Evolutionary conservation across 2,888 invertebrate genomes (phyloP).

Genomic region (Drepanosiphum platanoidis): DNA sequence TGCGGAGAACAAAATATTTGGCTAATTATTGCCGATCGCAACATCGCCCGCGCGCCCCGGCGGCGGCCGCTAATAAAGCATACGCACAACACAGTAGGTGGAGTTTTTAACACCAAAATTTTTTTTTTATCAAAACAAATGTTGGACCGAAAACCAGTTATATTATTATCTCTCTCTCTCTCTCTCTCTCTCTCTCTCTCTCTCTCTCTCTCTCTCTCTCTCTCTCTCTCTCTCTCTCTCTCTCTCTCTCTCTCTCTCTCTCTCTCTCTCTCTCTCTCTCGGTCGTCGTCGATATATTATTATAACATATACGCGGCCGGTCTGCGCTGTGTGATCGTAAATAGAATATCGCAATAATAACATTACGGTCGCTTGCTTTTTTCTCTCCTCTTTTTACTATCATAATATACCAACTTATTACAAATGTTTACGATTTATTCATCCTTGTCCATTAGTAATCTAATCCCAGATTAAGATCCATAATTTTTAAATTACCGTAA

Average conservation of each 20-base stretch:
- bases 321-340: constrained; percentile 9
- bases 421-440: constrained; percentile 52
- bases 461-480: constrained; percentile 38
- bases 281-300: background rate
- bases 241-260: too few species aligned
- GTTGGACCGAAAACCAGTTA: constrained; percentile 28
- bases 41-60: background rate
- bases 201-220: too few species aligned
- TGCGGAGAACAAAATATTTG: too few species aligned
- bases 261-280: too few species aligned
- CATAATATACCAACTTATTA: constrained; percentile 23
- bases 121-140: constrained; percentile 24
- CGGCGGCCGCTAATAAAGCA: background rate
- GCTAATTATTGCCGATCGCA: background rate
- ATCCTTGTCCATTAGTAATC: constrained; percentile 37
- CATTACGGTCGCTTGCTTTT: constrained; percentile 16
- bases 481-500: constrained; percentile 25
- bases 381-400: too few species aligned
- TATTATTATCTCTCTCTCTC: too few species aligned
- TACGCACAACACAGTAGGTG: too few species aligned
- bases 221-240: too few species aligned
- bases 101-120: background rate
- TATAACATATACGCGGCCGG: background rate
- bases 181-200: too few species aligned
- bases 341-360: constrained; percentile 33